phyloP scores from a whole-genome alignment of 2,113 vertebrate genomes.

The Saimiri boliviensis region DNA sequence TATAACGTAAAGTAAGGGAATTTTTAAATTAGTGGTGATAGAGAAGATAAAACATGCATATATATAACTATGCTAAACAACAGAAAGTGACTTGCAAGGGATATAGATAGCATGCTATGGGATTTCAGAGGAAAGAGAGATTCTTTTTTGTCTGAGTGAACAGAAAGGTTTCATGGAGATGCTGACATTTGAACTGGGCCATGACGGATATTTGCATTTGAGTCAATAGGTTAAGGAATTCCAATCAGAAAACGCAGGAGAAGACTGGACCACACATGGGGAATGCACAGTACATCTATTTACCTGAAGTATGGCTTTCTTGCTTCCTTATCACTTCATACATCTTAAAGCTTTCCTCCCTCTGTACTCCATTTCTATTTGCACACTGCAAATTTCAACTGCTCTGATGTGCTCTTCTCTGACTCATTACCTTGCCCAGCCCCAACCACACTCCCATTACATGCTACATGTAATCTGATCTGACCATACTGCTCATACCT shows the following conservation, averaged over 20 bases:
- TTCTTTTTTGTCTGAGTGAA: not conserved
- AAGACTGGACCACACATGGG: not conserved
- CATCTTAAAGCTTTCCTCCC: not conserved
- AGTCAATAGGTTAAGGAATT: not conserved
- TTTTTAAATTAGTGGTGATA: not conserved
- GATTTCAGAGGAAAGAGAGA: not conserved
- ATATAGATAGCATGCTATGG: not conserved
- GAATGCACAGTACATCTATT: not conserved
- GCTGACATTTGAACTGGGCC: not conserved
- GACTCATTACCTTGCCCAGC: not conserved
- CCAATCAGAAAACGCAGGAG: not conserved
- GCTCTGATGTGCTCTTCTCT: not conserved
- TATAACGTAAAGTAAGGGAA: not conserved
- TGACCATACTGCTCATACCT: not conserved
- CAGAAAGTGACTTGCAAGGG: not conserved
- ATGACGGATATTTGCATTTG: not conserved
- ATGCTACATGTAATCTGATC: not conserved
- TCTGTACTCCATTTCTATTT: not conserved
- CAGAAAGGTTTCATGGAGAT: conserved; percentile 8
- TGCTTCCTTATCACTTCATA: not conserved
- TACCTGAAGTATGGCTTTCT: not conserved
- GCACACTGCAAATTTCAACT: not conserved
- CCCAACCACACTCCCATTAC: not conserved
- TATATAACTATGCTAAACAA: not conserved
- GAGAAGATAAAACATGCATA: not conserved